These are phyloP conservation scores for Empidonax traillii DNA, from an alignment of 2,113 vertebrate genomes.

Conservation along the genomic window DNA sequence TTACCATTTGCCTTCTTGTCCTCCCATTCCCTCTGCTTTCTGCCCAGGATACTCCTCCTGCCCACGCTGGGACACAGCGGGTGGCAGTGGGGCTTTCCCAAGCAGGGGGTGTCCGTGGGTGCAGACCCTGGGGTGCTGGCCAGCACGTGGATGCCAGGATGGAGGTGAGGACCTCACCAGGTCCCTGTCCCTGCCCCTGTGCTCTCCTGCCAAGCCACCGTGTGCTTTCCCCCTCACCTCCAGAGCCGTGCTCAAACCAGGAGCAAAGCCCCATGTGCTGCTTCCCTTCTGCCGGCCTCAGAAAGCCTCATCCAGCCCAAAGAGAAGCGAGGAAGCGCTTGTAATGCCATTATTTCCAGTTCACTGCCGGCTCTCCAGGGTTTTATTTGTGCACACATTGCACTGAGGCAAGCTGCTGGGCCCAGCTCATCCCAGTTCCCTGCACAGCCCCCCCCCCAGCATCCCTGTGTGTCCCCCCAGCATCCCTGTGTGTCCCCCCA, in stretches of 20 bases:
- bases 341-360: conserved; percentile 50
- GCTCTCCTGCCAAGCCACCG: fast-evolving
- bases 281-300: not conserved
- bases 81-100: not conserved
- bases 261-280: not conserved
- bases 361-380: not conserved
- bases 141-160: fast-evolving
- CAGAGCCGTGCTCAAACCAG: not conserved
- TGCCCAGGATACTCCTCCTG: not conserved
- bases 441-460: fast-evolving
- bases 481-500: not conserved
- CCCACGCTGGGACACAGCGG: fast-evolving
- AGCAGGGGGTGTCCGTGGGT: not conserved
- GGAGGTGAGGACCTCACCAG: not conserved
- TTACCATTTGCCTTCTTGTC: not conserved
- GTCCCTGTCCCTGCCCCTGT: not conserved
- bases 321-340: not conserved
- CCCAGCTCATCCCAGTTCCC: not conserved
- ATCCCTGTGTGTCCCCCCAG: not conserved
- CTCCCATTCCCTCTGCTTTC: not conserved
- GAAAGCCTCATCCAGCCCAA: not conserved
- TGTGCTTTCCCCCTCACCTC: not conserved
- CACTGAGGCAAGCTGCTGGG: not conserved
- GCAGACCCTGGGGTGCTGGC: not conserved
- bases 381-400: not conserved